Evolutionary conservation across 37 sponge, comb jelly and placozoan genomes (phyloP).

Genomic region (Geodia barretti): DNA sequence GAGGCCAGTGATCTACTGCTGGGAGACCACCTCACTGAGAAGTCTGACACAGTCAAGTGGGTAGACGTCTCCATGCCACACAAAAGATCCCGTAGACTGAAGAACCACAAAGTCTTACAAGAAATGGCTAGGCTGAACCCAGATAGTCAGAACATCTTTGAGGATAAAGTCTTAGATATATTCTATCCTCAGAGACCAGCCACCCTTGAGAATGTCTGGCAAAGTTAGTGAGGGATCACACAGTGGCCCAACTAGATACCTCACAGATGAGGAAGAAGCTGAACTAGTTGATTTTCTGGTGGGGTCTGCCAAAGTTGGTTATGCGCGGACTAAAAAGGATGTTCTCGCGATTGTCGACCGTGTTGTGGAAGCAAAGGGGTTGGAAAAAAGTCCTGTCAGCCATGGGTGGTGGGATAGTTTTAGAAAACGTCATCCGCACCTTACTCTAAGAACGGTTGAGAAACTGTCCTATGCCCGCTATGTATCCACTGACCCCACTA

Average conservation of each 20-base stretch:
- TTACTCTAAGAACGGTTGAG: slow-evolving; percentile 17
- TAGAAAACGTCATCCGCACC: slow-evolving; percentile 28
- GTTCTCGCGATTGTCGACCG: slow-evolving; percentile 23
- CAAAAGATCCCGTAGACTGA: too few species aligned
- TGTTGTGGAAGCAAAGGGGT: slow-evolving; percentile 10
- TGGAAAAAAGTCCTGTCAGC: slow-evolving; percentile 4
- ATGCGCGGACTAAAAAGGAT: slow-evolving; percentile 34
- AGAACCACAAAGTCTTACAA: too few species aligned
- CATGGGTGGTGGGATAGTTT: slow-evolving; percentile 58
- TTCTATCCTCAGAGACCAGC: not conserved
- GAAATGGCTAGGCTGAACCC: too few species aligned
- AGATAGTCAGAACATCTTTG: too few species aligned
- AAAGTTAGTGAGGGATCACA: slow-evolving; percentile 3
- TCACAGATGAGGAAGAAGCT: slow-evolving; percentile 37
- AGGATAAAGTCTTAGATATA: not conserved
- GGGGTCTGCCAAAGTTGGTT: slow-evolving; percentile 48
- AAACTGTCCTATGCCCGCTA: slow-evolving; percentile 14
- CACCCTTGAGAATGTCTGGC: not conserved
- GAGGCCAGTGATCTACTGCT: too few species aligned
- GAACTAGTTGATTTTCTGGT: slow-evolving; percentile 21
- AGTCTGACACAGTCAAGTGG: too few species aligned
- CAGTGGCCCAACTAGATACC: slow-evolving; percentile 14
- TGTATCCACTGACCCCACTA: slow-evolving; percentile 8
- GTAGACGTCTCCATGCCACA: too few species aligned
- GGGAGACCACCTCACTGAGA: too few species aligned